Evolutionary conservation across 2,113 vertebrate species (phyloP).

Genomic region (Campylomormyrus tamandua): DNA sequence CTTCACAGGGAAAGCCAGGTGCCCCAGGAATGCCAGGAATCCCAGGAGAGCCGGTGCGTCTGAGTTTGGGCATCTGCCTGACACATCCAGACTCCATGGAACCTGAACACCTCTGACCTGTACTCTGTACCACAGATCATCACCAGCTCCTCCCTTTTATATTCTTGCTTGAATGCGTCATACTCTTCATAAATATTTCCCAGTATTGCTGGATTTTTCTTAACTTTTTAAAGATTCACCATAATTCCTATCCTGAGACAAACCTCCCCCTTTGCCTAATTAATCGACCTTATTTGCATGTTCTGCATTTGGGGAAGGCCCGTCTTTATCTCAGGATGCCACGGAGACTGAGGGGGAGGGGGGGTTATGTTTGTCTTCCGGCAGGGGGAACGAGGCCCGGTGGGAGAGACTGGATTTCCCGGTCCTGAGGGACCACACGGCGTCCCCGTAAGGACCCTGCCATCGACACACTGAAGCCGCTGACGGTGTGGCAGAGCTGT

Average conservation of each 20-base stretch:
- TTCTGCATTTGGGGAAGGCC: slow-evolving; percentile 17
- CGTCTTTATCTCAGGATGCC: slow-evolving; percentile 12
- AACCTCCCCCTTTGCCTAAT: background rate
- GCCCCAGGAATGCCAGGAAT: slow-evolving; percentile 72
- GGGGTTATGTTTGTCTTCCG: slow-evolving; percentile 32
- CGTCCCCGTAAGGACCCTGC: slow-evolving; percentile 68
- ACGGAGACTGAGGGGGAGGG: slow-evolving; percentile 36
- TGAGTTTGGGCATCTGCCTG: slow-evolving; percentile 47
- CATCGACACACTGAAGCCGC: background rate
- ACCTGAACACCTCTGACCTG: background rate
- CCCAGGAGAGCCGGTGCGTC: slow-evolving; percentile 88
- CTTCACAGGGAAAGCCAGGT: slow-evolving; percentile 77
- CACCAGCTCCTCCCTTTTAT: background rate
- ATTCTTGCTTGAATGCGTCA: background rate
- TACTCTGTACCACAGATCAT: background rate
- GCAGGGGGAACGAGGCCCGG: slow-evolving; percentile 87
- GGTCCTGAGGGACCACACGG: slow-evolving; percentile 88
- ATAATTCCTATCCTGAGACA: background rate
- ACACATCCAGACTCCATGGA: background rate
- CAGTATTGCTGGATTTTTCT: background rate
- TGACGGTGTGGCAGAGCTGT: background rate
- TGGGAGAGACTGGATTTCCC: slow-evolving; percentile 89
- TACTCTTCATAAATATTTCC: background rate
- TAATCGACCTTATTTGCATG: background rate
- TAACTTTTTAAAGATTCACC: background rate